Evolutionary conservation across 2,797 vertebrate genomes (phyloP), one percentile per base, ranked within the genome.

Genomic region (Vultur gryphus): DNA sequence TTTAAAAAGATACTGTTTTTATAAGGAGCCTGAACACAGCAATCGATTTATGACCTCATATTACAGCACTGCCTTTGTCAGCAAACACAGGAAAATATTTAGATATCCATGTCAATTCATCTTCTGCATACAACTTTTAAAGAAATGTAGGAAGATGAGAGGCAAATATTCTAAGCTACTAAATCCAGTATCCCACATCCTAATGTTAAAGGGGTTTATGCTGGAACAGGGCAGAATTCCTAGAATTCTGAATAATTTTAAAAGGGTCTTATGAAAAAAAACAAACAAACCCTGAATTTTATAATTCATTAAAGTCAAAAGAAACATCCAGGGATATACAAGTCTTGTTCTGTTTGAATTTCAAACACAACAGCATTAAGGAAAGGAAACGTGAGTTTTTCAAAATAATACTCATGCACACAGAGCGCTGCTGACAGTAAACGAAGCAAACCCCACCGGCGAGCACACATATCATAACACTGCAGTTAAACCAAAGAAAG

Each of bases 401-500:
- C 31, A 14, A n/a, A 48, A 5, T 0, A 18, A 13, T 0, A 15
- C 18, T 28, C 39, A 6, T 0, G 21, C 26, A 14, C 9, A 8
- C 12, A 5, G 17, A 23, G 41, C 1, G 13, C 1, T 7, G 51
- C 35, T 29, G 79, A 15, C 12, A 48, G 52, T 2, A 20, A 23
- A 28, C 0, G 4, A 16, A 31, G 24, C 25, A 19, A 79, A 28
- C 2, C 21, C 33, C 16, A 16, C 31, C 3, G 9, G 41, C 3
- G 5, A 29, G 46, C 29, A 4, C 7, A 2, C 13, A 1, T 3
- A 31, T 1, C 8, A 0, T 3, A 28, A n/a, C 19, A 2, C 0
- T 0, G 54, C 35, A 2, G 43, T 24, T 1, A 20, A 23, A 19
- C 13, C 26, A 3, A 5, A 20, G 43, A 5, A 7, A 19, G 13